These are phyloP conservation scores for Rhodeus uyekii DNA, from an alignment of 2,797 vertebrate genomes.

Conservation along the genomic window DNA sequence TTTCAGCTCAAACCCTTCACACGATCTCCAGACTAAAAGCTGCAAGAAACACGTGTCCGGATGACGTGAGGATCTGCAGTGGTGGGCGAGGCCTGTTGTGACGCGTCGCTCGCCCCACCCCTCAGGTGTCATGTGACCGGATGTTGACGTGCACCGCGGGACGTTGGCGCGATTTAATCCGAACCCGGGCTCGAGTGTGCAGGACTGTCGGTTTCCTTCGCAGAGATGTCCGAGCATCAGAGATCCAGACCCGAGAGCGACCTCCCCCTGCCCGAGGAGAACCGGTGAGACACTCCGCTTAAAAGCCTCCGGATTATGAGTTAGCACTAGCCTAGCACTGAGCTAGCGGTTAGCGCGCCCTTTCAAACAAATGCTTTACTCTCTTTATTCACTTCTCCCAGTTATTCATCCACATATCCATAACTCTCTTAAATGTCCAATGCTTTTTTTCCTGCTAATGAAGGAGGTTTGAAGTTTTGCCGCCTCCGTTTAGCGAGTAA, in stretches of 20 bases:
- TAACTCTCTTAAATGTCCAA: background rate
- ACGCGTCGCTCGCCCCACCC: background rate
- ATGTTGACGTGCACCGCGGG: constrained; percentile 27
- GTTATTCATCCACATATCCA: background rate
- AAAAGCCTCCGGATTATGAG: no score
- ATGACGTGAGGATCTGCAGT: background rate
- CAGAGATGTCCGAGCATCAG: constrained; percentile 38
- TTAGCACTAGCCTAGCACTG: no score
- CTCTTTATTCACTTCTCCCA: background rate
- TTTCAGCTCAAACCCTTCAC: background rate
- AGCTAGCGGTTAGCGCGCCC: no score
- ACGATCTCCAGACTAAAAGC: background rate
- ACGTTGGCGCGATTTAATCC: constrained; percentile 51
- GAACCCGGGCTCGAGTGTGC: background rate
- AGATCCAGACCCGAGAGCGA: constrained; percentile 3
- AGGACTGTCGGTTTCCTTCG: background rate
- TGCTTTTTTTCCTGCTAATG: background rate
- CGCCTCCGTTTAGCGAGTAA: background rate
- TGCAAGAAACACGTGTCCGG: fast-evolving
- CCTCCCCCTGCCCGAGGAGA: constrained; percentile 5
- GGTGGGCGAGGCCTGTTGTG: background rate
- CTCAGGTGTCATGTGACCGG: constrained; percentile 13
- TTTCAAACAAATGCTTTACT: no score
- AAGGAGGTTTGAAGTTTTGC: background rate
- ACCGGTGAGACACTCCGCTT: no score